Percentiles rank a stretch among this genome's conserved stretches.
These are phyloP conservation scores for Scolopax rusticola DNA, from an alignment of 2,797 vertebrate genomes.

Conservation along the genomic window DNA sequence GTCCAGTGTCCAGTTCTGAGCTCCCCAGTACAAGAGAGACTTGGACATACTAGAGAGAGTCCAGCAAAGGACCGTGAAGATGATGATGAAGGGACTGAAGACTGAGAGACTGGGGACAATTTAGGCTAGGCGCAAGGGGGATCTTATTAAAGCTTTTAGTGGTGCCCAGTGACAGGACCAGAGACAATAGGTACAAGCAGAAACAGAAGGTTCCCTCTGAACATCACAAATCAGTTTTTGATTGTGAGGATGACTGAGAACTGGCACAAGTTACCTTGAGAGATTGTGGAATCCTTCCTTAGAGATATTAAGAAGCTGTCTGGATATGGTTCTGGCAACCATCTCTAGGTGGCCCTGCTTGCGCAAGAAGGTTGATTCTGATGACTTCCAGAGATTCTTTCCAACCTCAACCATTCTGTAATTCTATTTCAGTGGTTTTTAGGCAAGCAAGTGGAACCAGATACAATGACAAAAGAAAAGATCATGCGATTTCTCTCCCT, in stretches of 20 bases:
- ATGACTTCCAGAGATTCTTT: background rate
- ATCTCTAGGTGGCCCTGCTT: background rate
- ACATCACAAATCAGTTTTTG: background rate
- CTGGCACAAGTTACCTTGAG: background rate
- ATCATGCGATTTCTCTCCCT: background rate
- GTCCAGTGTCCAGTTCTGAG: background rate
- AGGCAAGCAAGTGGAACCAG: background rate
- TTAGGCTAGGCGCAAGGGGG: background rate
- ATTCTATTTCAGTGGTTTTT: background rate
- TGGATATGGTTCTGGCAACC: background rate
- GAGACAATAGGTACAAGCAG: background rate
- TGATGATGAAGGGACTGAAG: background rate
- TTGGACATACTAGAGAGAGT: background rate
- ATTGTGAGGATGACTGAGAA: background rate
- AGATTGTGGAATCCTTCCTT: background rate
- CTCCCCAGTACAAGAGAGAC: background rate
- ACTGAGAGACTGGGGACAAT: background rate
- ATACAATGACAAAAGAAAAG: background rate
- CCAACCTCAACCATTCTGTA: background rate
- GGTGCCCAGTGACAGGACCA: background rate
- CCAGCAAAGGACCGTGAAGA: background rate
- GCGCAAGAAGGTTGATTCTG: background rate
- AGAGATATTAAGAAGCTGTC: background rate
- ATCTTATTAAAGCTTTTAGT: background rate
- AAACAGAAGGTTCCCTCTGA: background rate